A percentile compares a stretch with the other conserved stretches of the same genome.
Evolutionary conservation across 2,113 vertebrate species (phyloP).

Genomic region (Lutjanus erythropterus): DNA sequence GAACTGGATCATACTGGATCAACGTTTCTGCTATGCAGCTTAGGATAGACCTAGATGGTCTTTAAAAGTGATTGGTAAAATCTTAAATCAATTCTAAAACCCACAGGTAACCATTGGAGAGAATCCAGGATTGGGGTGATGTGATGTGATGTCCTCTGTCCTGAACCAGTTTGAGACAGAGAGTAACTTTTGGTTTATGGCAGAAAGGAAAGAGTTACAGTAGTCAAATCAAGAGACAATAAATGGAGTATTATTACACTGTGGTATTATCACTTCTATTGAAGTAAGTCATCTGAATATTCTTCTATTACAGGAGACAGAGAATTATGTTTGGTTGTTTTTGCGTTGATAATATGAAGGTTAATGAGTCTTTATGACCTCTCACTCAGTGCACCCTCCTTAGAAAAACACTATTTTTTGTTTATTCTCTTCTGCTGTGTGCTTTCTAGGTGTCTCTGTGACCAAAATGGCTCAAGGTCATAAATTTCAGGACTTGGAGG

Average conservation of each 20-base stretch:
- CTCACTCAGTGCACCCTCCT: neutral
- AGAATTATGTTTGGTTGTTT: neutral
- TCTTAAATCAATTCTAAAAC: no score
- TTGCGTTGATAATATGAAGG: neutral
- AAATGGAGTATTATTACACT: neutral
- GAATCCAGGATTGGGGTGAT: no score
- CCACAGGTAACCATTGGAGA: no score
- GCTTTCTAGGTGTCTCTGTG: neutral
- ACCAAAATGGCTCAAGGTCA: constrained; percentile 62
- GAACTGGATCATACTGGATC: no score
- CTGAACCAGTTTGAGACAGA: no score
- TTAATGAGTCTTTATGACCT: neutral
- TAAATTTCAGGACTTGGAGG: constrained; percentile 77
- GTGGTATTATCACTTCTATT: neutral
- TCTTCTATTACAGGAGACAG: neutral
- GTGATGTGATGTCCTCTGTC: no score
- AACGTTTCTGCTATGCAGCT: no score
- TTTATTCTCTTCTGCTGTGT: neutral
- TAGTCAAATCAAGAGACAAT: no score
- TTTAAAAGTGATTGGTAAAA: no score
- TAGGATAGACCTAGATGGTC: no score
- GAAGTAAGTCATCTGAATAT: neutral
- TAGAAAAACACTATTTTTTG: neutral
- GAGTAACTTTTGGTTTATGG: no score
- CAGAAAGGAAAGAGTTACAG: no score